phyloP scores from a whole-genome alignment of 1,140 invertebrate species.

The Eulimnadia texana region DNA sequence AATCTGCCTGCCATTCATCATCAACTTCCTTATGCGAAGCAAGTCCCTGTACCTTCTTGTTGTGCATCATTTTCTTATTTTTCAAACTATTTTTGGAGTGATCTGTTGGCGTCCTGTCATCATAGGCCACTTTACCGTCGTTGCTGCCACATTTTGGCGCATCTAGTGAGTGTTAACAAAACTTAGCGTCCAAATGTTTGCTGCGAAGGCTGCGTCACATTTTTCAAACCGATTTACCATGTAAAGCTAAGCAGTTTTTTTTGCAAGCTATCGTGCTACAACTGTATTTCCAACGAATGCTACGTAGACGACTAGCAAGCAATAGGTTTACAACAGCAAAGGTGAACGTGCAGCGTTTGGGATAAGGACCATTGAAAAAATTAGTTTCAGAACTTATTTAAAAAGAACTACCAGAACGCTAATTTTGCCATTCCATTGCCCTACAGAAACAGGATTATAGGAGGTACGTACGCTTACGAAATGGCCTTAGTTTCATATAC shows the following conservation, averaged over 20 bases:
- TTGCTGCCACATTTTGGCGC: neutral
- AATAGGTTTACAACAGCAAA: too few species aligned
- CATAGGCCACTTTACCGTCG: neutral
- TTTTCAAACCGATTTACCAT: too few species aligned
- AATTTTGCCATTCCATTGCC: neutral
- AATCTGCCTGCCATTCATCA: neutral
- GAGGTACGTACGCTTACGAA: conserved; percentile 14
- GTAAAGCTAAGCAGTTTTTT: too few species aligned
- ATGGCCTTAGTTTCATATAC: conserved; percentile 17
- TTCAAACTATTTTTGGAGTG: neutral
- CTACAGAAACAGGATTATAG: neutral
- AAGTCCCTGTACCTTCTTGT: neutral
- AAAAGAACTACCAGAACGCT: too few species aligned
- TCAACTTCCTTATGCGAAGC: neutral
- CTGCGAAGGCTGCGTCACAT: too few species aligned
- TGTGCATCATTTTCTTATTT: neutral
- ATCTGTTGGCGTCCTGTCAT: neutral
- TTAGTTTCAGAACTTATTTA: neutral
- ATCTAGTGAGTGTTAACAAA: too few species aligned
- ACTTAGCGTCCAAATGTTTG: too few species aligned
- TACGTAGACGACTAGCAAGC: too few species aligned
- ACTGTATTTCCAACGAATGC: too few species aligned
- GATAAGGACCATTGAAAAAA: too few species aligned
- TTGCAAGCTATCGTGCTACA: too few species aligned
- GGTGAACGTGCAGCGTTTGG: too few species aligned